These are phyloP conservation scores for Tympanuchus pallidicinctus DNA, from an alignment of 2,113 vertebrate species.

Conservation along the genomic window DNA sequence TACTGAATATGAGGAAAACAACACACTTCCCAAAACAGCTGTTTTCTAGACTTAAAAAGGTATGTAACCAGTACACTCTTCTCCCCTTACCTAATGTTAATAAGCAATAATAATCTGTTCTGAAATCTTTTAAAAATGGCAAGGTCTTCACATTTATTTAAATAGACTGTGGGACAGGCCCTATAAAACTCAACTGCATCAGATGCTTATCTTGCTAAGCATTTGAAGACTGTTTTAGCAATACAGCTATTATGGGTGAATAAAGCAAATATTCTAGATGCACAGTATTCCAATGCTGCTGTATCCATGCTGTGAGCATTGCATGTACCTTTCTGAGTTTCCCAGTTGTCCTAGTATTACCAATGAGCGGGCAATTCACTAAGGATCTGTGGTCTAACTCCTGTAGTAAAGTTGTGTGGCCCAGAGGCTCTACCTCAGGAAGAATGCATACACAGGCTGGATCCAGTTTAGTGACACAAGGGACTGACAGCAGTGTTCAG, in stretches of 20 bases:
- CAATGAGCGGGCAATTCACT: neutral
- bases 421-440: neutral
- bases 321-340: neutral
- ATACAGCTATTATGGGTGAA: neutral
- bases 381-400: neutral
- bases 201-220: neutral
- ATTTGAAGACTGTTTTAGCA: neutral
- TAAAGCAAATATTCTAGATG: neutral
- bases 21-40: neutral
- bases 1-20: neutral
- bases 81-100: neutral
- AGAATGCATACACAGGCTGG: neutral
- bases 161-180: neutral
- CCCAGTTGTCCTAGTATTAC: neutral
- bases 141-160: neutral
- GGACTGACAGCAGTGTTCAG: neutral
- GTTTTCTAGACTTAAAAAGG: neutral
- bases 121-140: neutral
- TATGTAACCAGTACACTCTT: too few species aligned
- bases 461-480: neutral
- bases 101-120: neutral
- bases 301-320: neutral
- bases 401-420: too few species aligned
- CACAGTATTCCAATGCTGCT: neutral
- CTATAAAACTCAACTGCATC: neutral